A percentile compares a stretch with the other conserved stretches of the same genome.
These are phyloP conservation scores for Microhierax caerulescens DNA, from an alignment of 2,797 vertebrate genomes.

Conservation along the genomic window DNA sequence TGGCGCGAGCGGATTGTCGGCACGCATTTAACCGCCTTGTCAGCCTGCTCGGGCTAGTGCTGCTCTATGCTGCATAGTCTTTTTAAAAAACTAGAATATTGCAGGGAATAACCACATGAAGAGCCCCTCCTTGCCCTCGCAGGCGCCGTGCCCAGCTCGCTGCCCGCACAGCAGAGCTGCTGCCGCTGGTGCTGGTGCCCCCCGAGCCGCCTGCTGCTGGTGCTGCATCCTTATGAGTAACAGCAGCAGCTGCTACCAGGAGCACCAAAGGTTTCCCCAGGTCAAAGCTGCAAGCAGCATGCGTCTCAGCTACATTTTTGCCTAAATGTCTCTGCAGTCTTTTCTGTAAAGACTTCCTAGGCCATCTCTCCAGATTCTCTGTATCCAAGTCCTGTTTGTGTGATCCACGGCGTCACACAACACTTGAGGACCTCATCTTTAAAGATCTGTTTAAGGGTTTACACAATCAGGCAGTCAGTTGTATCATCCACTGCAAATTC, in stretches of 20 bases:
- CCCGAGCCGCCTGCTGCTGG: rapidly evolving
- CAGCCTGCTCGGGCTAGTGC: neutral
- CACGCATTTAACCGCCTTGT: rapidly evolving
- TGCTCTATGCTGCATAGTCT: neutral
- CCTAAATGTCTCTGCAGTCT: neutral
- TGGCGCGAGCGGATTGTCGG: neutral
- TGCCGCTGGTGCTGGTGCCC: too few species aligned
- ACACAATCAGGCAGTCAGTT: neutral
- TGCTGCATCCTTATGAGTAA: neutral
- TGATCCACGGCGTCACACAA: neutral
- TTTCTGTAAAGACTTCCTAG: neutral
- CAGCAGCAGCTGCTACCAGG: neutral
- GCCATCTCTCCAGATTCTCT: neutral
- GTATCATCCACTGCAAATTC: neutral
- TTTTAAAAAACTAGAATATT: too few species aligned
- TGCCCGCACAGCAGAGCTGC: neutral
- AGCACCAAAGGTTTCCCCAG: neutral
- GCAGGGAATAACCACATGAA: neutral
- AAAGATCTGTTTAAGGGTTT: neutral
- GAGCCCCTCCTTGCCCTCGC: neutral
- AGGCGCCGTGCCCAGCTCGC: rapidly evolving
- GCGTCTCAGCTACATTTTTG: neutral
- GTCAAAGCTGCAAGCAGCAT: neutral
- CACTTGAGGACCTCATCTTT: neutral
- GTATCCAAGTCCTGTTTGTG: neutral